These are phyloP conservation scores for Illadopsis cleaveri DNA, from an alignment of 2,113 vertebrate species.

Conservation along the genomic window DNA sequence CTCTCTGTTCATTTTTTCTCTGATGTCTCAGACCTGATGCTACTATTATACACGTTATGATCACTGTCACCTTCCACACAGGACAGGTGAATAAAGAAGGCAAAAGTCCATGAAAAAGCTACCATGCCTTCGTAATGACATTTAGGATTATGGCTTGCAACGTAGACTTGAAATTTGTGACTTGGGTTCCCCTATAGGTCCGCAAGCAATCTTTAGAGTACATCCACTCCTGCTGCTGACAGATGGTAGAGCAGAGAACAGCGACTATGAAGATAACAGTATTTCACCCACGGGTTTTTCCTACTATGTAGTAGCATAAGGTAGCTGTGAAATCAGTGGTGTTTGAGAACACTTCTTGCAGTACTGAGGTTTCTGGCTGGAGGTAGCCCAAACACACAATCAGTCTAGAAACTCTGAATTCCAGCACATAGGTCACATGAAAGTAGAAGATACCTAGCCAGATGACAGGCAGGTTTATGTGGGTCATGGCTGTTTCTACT, in stretches of 20 bases:
- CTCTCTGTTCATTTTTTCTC: not conserved
- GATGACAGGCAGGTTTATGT: not conserved
- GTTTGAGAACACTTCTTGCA: not conserved
- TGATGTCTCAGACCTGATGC: not conserved
- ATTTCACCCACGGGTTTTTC: not conserved
- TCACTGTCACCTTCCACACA: not conserved
- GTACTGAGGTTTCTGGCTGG: not conserved
- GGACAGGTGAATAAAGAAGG: not conserved
- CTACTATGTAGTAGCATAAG: not conserved
- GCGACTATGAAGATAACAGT: not conserved
- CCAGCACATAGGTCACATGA: not conserved
- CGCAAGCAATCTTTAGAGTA: not conserved
- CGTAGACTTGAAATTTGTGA: not conserved
- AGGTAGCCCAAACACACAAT: not conserved
- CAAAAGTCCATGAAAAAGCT: not conserved
- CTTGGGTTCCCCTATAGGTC: not conserved
- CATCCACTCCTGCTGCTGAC: not conserved
- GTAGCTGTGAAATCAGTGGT: not conserved
- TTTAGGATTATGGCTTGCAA: not conserved
- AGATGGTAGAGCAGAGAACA: not conserved
- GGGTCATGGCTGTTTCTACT: not conserved
- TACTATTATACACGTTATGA: accelerated
- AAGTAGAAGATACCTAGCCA: not conserved
- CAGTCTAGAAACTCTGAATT: not conserved
- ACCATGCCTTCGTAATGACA: not conserved